These are phyloP conservation scores for Drosophila neocordata DNA, from an alignment of 1,140 invertebrate genomes.

Conservation along the genomic window DNA sequence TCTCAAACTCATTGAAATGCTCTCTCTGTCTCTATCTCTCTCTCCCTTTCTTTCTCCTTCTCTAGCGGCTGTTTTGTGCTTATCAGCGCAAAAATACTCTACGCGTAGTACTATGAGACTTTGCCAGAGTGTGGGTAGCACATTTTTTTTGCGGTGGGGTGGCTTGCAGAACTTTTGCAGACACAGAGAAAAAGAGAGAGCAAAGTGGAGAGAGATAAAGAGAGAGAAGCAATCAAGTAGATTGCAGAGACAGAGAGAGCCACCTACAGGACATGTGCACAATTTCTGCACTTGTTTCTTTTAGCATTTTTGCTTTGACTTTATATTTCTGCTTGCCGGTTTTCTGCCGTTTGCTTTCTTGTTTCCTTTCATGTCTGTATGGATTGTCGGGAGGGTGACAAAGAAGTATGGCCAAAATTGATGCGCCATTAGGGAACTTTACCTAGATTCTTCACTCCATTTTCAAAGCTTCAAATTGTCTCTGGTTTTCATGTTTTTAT, in stretches of 20 bases:
- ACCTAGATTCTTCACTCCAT: conserved; percentile 5
- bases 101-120: conserved; percentile 3
- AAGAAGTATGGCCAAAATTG: conserved; percentile 1
- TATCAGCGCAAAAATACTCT: conserved; percentile 11
- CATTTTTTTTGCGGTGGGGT: conserved; percentile 13
- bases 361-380: conserved; percentile 57
- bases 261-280: conserved; percentile 29
- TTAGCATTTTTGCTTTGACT: conserved; percentile 58
- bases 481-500: neutral
- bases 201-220: conserved; percentile 1
- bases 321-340: conserved; percentile 66
- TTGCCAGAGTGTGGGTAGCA: conserved; percentile 35
- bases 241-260: too few species aligned
- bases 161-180: conserved; percentile 51
- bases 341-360: conserved; percentile 67
- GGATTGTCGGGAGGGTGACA: neutral
- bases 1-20: conserved; percentile 14
- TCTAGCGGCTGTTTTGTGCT: conserved; percentile 2
- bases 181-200: conserved; percentile 17
- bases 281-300: conserved; percentile 68
- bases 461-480: neutral
- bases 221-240: conserved; percentile 10
- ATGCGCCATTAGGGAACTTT: conserved; percentile 8
- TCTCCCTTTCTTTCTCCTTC: neutral
- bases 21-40: conserved; percentile 36